Percentiles rank a stretch among this genome's conserved stretches.
Conservation (phyloP, 2,888 invertebrate species). For the Acanthosepion esculentum region DNA sequence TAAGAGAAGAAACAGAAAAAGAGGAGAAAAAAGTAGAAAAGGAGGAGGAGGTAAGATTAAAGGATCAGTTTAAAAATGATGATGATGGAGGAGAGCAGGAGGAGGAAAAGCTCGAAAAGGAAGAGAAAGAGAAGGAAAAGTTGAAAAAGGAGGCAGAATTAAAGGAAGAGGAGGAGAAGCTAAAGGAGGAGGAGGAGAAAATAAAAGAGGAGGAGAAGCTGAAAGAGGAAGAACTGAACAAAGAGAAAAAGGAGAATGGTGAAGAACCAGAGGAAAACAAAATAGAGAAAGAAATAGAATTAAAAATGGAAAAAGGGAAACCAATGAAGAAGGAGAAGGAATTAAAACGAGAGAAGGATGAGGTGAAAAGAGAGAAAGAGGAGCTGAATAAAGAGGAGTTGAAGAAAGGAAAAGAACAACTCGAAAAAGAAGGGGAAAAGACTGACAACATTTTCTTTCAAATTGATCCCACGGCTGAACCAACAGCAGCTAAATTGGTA, state of each 20-base stretch:
- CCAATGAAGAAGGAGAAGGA: conserved; percentile 42
- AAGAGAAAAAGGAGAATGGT: conserved; percentile 5
- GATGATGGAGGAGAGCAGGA: neutral
- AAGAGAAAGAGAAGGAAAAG: neutral
- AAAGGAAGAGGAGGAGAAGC: neutral
- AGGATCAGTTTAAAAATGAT: neutral
- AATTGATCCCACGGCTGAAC: conserved; percentile 63
- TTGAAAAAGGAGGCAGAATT: neutral
- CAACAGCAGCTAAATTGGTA: neutral
- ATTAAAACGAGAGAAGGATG: neutral
- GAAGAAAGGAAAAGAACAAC: conserved; percentile 24
- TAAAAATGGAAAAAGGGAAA: conserved; percentile 43
- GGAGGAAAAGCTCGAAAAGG: neutral
- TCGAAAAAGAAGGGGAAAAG: neutral
- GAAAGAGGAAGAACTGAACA: conserved; percentile 48
- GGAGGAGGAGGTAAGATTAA: neutral
- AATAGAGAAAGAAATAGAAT: conserved; percentile 37
- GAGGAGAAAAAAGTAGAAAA: neutral
- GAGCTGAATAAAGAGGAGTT: neutral
- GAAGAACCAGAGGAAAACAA: conserved; percentile 34
- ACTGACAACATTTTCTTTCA: conserved; percentile 55
- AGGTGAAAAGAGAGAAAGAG: neutral
- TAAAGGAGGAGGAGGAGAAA: neutral
- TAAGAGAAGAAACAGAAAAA: neutral
- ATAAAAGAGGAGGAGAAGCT: conserved; percentile 41